Evolutionary conservation across 2,888 invertebrate species (phyloP).

Genomic region (Hyposoter dolosus): DNA sequence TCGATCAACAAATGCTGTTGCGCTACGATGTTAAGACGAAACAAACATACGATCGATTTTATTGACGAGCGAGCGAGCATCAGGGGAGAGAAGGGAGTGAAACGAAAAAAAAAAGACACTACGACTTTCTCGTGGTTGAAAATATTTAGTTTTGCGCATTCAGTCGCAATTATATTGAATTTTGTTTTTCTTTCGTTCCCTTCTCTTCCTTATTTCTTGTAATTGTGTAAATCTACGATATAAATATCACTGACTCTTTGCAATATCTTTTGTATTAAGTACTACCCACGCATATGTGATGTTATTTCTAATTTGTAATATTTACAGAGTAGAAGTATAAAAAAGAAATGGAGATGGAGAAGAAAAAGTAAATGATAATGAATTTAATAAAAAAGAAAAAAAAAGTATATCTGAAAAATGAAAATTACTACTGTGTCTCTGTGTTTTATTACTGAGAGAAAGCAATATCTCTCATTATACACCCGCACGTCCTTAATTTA

Average conservation of each 20-base stretch:
- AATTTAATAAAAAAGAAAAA: slow-evolving; percentile 65
- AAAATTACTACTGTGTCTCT: neutral
- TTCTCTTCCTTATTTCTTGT: slow-evolving; percentile 47
- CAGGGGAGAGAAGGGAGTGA: neutral
- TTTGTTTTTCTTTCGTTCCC: slow-evolving; percentile 14
- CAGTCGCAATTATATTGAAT: slow-evolving; percentile 26
- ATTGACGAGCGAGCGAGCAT: slow-evolving; percentile 38
- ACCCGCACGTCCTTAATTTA: slow-evolving; percentile 5
- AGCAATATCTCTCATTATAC: neutral
- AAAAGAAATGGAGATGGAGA: slow-evolving; percentile 59
- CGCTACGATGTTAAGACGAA: slow-evolving; percentile 39
- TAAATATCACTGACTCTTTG: slow-evolving; percentile 73
- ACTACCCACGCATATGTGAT: slow-evolving; percentile 76
- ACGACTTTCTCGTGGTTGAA: slow-evolving; percentile 12
- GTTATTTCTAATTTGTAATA: slow-evolving; percentile 80
- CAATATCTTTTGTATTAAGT: slow-evolving; percentile 76
- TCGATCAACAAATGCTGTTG: slow-evolving; percentile 16
- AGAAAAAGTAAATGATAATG: slow-evolving; percentile 66
- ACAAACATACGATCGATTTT: slow-evolving; percentile 33
- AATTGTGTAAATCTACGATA: slow-evolving; percentile 64
- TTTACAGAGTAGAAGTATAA: slow-evolving; percentile 73
- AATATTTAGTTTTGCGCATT: slow-evolving; percentile 14
- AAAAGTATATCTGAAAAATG: slow-evolving; percentile 30
- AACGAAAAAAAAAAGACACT: slow-evolving; percentile 9
- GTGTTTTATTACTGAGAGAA: slow-evolving; percentile 1